A percentile compares a stretch with the other conserved stretches of the same genome.
These are phyloP conservation scores for Eurystomus gularis DNA, from an alignment of 2,113 vertebrate species.

Conservation along the genomic window DNA sequence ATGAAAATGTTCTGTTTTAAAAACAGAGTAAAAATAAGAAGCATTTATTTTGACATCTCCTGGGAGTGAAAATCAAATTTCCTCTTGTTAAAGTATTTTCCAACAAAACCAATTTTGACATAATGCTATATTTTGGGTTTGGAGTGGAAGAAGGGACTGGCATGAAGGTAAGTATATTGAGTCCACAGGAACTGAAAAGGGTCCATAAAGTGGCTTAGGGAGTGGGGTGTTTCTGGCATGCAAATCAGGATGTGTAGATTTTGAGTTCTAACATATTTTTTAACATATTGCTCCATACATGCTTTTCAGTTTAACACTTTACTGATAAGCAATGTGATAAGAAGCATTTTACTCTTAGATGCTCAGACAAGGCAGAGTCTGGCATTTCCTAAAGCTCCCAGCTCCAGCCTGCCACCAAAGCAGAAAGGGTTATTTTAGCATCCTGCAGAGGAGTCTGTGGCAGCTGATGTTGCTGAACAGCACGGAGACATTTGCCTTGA, in stretches of 20 bases:
- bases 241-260: background rate
- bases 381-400: background rate
- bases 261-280: background rate
- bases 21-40: constrained; percentile 22
- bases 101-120: background rate
- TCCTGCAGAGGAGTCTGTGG: background rate
- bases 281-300: background rate
- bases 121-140: background rate
- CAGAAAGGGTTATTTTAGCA: background rate
- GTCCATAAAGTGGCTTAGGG: background rate
- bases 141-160: background rate
- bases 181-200: background rate
- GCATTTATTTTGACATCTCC: constrained; percentile 43
- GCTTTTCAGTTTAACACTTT: background rate
- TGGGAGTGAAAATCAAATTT: constrained; percentile 10
- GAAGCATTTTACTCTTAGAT: background rate
- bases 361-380: background rate
- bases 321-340: background rate
- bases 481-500: background rate
- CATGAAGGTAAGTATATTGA: background rate
- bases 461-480: background rate
- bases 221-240: background rate
- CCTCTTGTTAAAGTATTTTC: background rate
- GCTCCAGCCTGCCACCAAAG: background rate
- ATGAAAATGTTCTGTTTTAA: background rate